Percentiles rank a stretch among this genome's conserved stretches.
Conservation (phyloP, 2,113 vertebrate genomes). For the Sceloporus undulatus region DNA sequence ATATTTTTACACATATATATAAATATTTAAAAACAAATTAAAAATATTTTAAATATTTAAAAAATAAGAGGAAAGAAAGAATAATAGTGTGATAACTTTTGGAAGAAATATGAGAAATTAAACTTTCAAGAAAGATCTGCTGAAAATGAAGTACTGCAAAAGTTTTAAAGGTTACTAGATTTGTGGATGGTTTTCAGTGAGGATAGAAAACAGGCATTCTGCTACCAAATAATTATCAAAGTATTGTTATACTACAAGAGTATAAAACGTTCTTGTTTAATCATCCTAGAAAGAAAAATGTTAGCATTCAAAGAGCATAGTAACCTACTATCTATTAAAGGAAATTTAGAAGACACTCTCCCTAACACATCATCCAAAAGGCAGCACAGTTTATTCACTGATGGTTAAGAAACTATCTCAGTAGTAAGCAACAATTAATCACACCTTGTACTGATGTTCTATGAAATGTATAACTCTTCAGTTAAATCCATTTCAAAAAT, state of each 20-base stretch:
- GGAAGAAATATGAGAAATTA: neutral
- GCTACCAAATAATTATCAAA: conserved; percentile 42
- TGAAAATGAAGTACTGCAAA: conserved; percentile 12
- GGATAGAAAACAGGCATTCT: conserved; percentile 26
- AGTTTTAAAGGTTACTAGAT: neutral
- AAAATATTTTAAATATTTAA: neutral
- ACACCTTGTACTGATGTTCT: conserved; percentile 31
- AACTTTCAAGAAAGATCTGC: neutral
- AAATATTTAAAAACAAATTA: neutral
- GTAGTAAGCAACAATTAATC: conserved; percentile 31
- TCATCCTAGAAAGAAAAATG: conserved; percentile 16
- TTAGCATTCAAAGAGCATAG: conserved; percentile 20
- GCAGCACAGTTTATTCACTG: conserved; percentile 1
- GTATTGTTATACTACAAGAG: conserved; percentile 6
- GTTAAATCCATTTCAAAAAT: conserved; percentile 46
- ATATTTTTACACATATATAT: neutral
- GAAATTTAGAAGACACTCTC: conserved; percentile 9
- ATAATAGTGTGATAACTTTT: conserved; percentile 11
- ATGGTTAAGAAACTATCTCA: conserved; percentile 46
- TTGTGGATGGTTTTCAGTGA: neutral
- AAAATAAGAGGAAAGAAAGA: neutral
- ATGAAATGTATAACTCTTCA: conserved; percentile 47
- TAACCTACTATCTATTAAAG: conserved; percentile 37
- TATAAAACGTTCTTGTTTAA: conserved; percentile 5
- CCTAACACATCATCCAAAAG: conserved; percentile 44